Evolutionary conservation across 2,113 vertebrate genomes (phyloP).

Genomic region (Candoia aspera): DNA sequence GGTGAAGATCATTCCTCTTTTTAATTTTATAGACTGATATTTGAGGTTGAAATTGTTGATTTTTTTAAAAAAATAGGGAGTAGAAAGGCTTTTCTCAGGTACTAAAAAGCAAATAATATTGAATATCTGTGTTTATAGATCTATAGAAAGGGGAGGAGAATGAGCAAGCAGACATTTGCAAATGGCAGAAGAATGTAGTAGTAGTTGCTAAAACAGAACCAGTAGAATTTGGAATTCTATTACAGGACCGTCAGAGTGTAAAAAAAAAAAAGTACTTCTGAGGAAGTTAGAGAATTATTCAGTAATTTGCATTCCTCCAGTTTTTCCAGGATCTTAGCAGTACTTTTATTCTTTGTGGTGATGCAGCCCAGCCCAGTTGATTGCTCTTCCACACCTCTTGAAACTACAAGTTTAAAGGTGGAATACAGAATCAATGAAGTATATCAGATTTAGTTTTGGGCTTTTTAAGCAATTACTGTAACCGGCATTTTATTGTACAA

Average conservation of each 20-base stretch:
- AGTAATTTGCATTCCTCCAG: background rate
- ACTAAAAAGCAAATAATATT: slow-evolving; percentile 1
- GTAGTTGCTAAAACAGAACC: background rate
- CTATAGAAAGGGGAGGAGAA: background rate
- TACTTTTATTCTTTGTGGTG: no score
- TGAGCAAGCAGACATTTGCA: background rate
- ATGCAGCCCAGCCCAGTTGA: background rate
- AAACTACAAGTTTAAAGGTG: background rate
- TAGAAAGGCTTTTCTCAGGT: background rate
- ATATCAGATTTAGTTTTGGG: background rate
- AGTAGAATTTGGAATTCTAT: background rate
- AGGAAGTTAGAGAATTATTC: background rate
- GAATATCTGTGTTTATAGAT: background rate
- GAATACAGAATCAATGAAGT: background rate
- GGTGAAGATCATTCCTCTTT: background rate
- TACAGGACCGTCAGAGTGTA: background rate
- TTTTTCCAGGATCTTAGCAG: background rate
- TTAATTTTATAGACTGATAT: background rate
- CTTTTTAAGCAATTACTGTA: background rate
- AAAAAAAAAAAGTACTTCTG: background rate
- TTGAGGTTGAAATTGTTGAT: background rate
- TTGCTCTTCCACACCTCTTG: background rate
- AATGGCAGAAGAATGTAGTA: background rate
- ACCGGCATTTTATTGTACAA: background rate
- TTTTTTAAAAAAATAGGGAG: background rate